Evolutionary conservation across 2,888 invertebrate species (phyloP).

Genomic region (Chrysina gloriosa): DNA sequence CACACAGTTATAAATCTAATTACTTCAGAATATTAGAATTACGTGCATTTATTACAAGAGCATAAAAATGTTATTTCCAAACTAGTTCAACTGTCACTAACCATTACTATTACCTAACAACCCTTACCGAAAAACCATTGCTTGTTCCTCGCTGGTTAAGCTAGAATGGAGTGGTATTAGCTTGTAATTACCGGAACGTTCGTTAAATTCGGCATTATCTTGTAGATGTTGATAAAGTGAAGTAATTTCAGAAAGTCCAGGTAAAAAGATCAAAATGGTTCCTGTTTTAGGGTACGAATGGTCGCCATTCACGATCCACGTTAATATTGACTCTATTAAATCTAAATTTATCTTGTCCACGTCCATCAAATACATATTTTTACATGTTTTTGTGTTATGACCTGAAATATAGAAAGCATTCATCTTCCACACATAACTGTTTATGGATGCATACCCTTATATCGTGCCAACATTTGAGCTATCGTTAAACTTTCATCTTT

Average conservation of each 20-base stretch:
- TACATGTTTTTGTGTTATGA: constrained; percentile 74
- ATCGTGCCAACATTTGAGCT: constrained; percentile 75
- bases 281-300: constrained; percentile 77
- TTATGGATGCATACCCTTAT: constrained; percentile 65
- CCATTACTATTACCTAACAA: too few species aligned
- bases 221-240: constrained; percentile 75
- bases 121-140: constrained; percentile 72
- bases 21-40: too few species aligned
- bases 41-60: too few species aligned
- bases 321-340: constrained; percentile 77
- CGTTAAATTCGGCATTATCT: constrained; percentile 74
- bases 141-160: constrained; percentile 86
- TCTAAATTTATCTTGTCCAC: constrained; percentile 82
- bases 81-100: too few species aligned
- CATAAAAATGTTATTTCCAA: too few species aligned
- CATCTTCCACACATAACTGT: background rate
- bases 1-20: too few species aligned
- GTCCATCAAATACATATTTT: constrained; percentile 82
- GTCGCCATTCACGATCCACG: constrained; percentile 77
- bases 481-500: constrained; percentile 79
- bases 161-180: constrained; percentile 89
- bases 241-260: constrained; percentile 84
- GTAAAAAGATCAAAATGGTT: constrained; percentile 83
- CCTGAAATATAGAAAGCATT: constrained; percentile 55
- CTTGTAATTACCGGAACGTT: constrained; percentile 73